Evolutionary conservation across 2,888 invertebrate species (phyloP), one percentile per base, ranked within the genome.

Genomic region (Lycaena phlaeas): DNA sequence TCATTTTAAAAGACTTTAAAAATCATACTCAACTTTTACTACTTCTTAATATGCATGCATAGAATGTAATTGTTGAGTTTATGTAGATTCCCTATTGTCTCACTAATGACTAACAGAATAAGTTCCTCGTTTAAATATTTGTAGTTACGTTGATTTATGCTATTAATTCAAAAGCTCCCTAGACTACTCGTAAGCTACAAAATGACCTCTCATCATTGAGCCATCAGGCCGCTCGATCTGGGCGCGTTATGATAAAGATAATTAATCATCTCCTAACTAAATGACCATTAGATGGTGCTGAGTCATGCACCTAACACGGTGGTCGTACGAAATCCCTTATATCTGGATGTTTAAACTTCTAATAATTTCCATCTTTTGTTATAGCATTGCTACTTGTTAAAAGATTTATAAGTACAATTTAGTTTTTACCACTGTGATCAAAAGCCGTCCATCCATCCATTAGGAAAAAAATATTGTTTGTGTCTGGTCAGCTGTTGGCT

Each of bases 261-360:
- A 82, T 82, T 76, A 81, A 82, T 82, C 81, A 81, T 69, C 53
- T 54, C 51, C 56, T 59, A 53, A 59, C 62, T 58, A 68, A 68
- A 65, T 82, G 81, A 79, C 79, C 81, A 81, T 78, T 78, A 78
- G 72, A 54, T 50, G 36, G 47, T 60, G 79, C 81, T 79, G 81
- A 79, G 52, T 81, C 81, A 82, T 54, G 51, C 49, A 50, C 56
- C 57, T 37, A 46, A 52, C 58, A 59, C 55, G 73, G 73, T 71
- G 72, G 74, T 67, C 75, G 68, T 50, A 42, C 50, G 45, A 50
- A 41, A 34, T 15, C 34, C 40, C 41, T 26, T 43, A 36, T 40
- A 41, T 34, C 36, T 26, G 36, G 40, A 27, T 37, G 42, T 37
- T 36, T 31, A 26, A 43, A 38, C 31, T 15, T 39, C n/a, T 25